Evolutionary conservation across 2,888 invertebrate species (phyloP), one percentile per base, ranked within the genome.

Genomic region (Pseudococcus jackbeardsleyi): DNA sequence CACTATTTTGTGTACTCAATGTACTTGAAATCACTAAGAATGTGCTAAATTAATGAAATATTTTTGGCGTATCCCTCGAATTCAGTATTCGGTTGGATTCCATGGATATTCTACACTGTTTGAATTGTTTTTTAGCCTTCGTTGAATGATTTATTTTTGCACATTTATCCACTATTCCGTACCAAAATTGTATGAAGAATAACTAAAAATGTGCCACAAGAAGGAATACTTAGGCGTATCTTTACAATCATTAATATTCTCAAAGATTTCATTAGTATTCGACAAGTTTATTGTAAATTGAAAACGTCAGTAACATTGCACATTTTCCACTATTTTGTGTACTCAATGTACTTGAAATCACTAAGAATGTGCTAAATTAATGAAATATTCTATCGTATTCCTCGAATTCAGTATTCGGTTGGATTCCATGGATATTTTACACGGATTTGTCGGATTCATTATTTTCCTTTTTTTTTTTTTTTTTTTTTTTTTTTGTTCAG

Each of bases 311-410:
- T 4, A 12, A 39, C n/a, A 5, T 42, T 6, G 79, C 79, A 79
- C 79, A 79, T 79, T 79, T 33, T 82, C 79, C 79, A 82, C 79
- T 82, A 82, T 82, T 82, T 19, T 82, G 15, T 82, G 7, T 12
- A 46, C n/a, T 0, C 0, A n/a, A 19, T 82, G 46, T 46, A 46
- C 19, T 1, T 17, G 11, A 19, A 46, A 39, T 82, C 7, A 82
- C 79, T 82, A 82, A 82, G 17, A 46, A 46, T 46, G 79, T 82
- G 79, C 79, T n/a, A 82, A 7, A 82, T 82, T 1, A 46, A 42
- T n/a, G 6, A 46, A 82, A 82, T 82, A 46, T 19, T 46, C 19
- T 11, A 11, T 2, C 46, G 11, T 46, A 33, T 5, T 82, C 46
- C 11, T 0, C 19, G 79, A 82, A 82, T 82, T 42, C 6, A 19